Percentiles rank a stretch among this genome's conserved stretches.
These are phyloP conservation scores for Saccostrea cuccullata DNA, from an alignment of 1,140 invertebrate genomes.

Conservation along the genomic window DNA sequence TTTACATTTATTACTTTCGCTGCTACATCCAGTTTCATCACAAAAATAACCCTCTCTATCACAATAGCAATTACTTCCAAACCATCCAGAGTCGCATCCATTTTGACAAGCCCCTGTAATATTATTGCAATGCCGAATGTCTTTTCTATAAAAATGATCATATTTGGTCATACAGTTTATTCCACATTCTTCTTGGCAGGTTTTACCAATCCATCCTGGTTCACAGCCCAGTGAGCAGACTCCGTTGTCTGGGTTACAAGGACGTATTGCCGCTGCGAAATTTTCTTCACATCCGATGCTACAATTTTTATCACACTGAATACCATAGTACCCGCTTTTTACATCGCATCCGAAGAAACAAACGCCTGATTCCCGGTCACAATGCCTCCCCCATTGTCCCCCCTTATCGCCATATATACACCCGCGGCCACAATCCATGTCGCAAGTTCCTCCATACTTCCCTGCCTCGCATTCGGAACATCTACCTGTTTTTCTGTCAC, in stretches of 20 bases:
- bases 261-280: not conserved
- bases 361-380: constrained; percentile 2
- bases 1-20: not conserved
- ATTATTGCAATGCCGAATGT: constrained; percentile 36
- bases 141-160: constrained; percentile 32
- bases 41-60: not conserved
- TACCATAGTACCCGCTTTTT: not conserved
- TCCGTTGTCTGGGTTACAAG: constrained; percentile 10
- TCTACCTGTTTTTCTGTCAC: constrained; percentile 18
- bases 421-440: constrained; percentile 8
- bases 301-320: constrained; percentile 23
- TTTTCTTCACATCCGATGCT: constrained; percentile 28
- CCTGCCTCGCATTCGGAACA: constrained; percentile 8
- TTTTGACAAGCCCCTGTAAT: constrained; percentile 36
- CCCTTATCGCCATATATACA: not conserved
- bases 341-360: constrained; percentile 18
- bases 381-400: not conserved
- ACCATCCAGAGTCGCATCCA: not conserved
- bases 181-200: constrained; percentile 43
- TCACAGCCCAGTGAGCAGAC: constrained; percentile 28
- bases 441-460: constrained; percentile 24
- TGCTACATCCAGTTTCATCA: constrained; percentile 5
- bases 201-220: constrained; percentile 36
- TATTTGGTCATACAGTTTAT: constrained; percentile 39
- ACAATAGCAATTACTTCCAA: constrained; percentile 37